Base-by-base conservation (phyloP, 2,113 vertebrate species). In the Corydoras maculifer region DNA sequence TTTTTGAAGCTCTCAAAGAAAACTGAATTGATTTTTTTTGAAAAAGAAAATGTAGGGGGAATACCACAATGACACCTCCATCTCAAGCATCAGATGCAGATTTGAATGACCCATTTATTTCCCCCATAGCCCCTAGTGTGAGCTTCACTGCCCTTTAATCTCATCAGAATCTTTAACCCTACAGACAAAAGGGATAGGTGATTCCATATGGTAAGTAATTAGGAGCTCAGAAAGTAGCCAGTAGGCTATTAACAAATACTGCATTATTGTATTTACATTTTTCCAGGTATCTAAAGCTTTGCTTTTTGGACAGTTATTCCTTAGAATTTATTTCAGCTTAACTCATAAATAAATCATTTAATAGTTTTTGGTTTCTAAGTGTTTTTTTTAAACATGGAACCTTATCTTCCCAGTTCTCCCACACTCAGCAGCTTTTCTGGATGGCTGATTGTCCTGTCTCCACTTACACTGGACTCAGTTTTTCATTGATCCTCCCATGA, bases 171-270 rank as follows among this genome's bases (percentile, higher is more conserved):
- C 58, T 58, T 58, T 66, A 14, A 57, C 54, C 5, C 3, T 3
- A 53, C 72, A 77, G 71, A 78, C 79, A 64, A 80, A 78, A 73
- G 67, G 15, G 66, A 32, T 57, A 64, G 50, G 65, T 62, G 75
- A 76, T 75, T 63, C 57, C 63, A 68, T 73, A 75, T 73, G 60
- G 12, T 9, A 53, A 76, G 61, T 78, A 77, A 83, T 81, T 78
- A 78, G 72, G 8, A 74, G 53, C 78, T 32, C 62, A 75, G 57
- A 68, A 65, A 62, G 73, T 51, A 18, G 58, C 63, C 57, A 58
- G 49, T 69, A 78, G 69, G 66, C 77, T 81, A 81, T 77, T 81
- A 74, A 81, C 69, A 77, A 81, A 74, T 43, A 76, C 53, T 69
- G 62, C 55, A 81, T 79, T 76, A 58, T 3, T 62, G 67, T 81